phyloP scores from a whole-genome alignment of 2,888 invertebrate genomes.

The Augochlorella aurata region DNA sequence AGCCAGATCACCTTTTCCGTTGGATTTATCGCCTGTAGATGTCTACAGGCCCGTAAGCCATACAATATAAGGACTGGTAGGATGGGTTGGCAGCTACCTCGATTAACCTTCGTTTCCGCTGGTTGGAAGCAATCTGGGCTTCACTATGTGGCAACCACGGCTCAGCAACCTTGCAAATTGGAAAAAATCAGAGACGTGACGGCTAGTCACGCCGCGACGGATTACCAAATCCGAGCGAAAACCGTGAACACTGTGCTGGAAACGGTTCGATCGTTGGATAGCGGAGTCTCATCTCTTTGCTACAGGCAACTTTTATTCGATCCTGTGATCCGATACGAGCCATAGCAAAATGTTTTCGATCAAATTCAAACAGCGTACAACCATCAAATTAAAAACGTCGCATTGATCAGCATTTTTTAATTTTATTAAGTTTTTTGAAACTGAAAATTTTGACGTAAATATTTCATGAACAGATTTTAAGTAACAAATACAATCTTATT shows the following conservation, averaged over 20 bases:
- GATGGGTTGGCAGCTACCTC: slow-evolving; percentile 43
- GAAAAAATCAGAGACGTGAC: slow-evolving; percentile 40
- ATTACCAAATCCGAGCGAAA: slow-evolving; percentile 7
- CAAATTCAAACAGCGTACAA: no score
- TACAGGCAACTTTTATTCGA: no score
- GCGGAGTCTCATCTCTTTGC: neutral
- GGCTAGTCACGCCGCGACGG: slow-evolving; percentile 43
- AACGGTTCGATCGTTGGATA: neutral
- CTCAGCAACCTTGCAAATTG: slow-evolving; percentile 47
- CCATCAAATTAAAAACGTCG: no score
- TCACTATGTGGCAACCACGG: slow-evolving; percentile 46
- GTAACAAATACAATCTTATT: no score
- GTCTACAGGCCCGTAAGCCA: slow-evolving; percentile 33
- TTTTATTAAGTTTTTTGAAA: no score
- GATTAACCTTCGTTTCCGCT: slow-evolving; percentile 53
- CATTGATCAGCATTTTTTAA: no score
- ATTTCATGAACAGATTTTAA: no score
- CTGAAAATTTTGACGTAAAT: no score
- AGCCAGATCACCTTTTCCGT: slow-evolving; percentile 42
- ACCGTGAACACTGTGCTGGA: neutral
- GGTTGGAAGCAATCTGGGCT: slow-evolving; percentile 43
- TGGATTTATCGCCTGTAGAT: slow-evolving; percentile 54
- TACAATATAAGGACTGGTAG: slow-evolving; percentile 29
- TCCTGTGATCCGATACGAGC: no score
- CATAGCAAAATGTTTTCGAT: no score